A percentile compares a stretch with the other conserved stretches of the same genome.
Conservation (phyloP, 2,888 invertebrate genomes). For the Aspidapion aeneum region DNA sequence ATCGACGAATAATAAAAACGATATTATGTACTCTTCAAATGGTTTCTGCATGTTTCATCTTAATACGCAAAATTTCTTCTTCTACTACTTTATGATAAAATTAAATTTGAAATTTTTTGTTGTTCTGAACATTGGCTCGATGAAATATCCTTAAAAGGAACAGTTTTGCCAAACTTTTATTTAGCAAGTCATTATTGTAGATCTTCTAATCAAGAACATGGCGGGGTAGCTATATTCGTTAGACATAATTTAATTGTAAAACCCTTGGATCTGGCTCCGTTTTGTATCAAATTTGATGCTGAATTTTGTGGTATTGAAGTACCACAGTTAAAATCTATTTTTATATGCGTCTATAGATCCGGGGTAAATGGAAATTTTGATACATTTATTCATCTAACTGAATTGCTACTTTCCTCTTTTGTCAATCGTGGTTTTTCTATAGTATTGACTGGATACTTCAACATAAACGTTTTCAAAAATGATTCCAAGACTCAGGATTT, state of each 20-base stretch:
- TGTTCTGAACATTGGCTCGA: neutral
- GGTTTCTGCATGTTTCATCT: neutral
- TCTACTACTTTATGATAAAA: neutral
- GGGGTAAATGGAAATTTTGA: neutral
- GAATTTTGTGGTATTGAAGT: slow-evolving; percentile 7
- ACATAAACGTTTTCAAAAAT: neutral
- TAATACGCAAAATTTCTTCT: neutral
- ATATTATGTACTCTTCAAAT: neutral
- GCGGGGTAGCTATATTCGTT: slow-evolving; percentile 2
- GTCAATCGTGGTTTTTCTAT: neutral
- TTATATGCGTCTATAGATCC: slow-evolving; percentile 3
- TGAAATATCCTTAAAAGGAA: neutral
- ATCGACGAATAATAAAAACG: neutral
- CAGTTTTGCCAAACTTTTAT: neutral
- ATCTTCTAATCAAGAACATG: neutral
- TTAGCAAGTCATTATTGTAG: neutral
- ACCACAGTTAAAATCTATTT: neutral
- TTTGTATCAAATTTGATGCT: slow-evolving; percentile 2
- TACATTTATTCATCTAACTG: neutral
- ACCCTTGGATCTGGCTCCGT: neutral
- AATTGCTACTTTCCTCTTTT: neutral
- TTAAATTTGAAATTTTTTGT: neutral
- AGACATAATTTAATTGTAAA: neutral
- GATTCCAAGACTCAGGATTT: neutral
- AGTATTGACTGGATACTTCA: neutral